Evolutionary conservation across 2,113 vertebrate genomes (phyloP), one percentile per base, ranked within the genome.

Genomic region (Toxotes chatareus): DNA sequence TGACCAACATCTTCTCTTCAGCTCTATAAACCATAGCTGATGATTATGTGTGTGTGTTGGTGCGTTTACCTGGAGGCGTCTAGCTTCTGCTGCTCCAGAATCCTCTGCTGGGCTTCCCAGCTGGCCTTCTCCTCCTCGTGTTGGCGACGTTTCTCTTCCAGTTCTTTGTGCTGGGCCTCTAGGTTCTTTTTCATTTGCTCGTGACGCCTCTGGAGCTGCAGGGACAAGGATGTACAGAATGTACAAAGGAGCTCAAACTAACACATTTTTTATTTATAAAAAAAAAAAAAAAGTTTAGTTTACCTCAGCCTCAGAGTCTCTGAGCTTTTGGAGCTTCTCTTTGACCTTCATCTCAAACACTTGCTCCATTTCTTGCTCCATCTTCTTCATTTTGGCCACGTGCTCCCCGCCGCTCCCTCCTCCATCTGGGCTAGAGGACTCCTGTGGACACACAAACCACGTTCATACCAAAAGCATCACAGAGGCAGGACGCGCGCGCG

Each of bases 331-430:
- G 80, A 98, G 96, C 91, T 99, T 99, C 90, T 99, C 98, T 91
- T 98, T 99, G 86, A 99, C 98, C 93, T 99, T 99, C 97, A 99
- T 99, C 86, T 99, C 97, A 92, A 99, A 99, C 89, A 99, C 97
- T 87, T 99, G 97, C 6, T 99, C 98, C 98, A 99, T 99, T 91
- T 99, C 97, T 94, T 96, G 97, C 73, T 99, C 98, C 98, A 99
- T 99, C 88, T 99, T 99, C 82, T 97, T 98, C 97, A 99, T 99
- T 93, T 97, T 99, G 55, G 96, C 90, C 87, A 97, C 97, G 6
- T 99, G 97, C 17, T 99, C 98, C n/a, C 73, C 96, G 94, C 78
- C 97, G 94, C 90, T 99, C 98, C n/a, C 89, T 99, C 97, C 87
- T 99, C 98, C 98, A 99, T 99, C 91, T 99, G 98, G 47, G 97